Evolutionary conservation across 2,888 invertebrate genomes (phyloP).

Genomic region (Frankliniella intonsa): DNA sequence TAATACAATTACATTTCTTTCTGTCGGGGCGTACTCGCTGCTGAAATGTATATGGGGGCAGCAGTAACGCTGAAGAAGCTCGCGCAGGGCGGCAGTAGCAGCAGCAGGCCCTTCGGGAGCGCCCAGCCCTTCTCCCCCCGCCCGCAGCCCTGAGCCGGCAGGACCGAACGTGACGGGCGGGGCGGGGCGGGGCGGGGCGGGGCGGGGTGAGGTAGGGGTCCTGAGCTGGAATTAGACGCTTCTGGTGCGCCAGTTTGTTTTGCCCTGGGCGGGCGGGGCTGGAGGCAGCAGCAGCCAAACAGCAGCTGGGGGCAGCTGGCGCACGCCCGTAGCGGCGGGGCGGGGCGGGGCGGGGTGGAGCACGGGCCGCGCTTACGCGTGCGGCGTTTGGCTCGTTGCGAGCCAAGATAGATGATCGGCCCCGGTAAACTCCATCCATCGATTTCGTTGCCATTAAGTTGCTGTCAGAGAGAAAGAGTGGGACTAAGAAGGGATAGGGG

Average conservation of each 20-base stretch:
- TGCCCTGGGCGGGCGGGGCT: background rate
- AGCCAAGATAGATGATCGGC: slow-evolving; percentile 14
- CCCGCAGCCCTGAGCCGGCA: background rate
- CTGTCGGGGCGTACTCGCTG: too few species aligned
- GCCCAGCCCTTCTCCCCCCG: too few species aligned
- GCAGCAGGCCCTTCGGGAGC: too few species aligned
- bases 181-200: background rate
- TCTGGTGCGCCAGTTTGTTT: slow-evolving; percentile 12
- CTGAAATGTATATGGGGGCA: too few species aligned
- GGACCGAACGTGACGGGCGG: background rate
- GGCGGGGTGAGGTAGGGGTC: background rate
- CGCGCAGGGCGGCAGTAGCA: too few species aligned
- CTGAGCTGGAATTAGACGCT: background rate
- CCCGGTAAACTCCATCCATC: slow-evolving; percentile 5
- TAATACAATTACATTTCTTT: too few species aligned
- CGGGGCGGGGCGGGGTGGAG: background rate
- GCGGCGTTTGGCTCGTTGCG: background rate
- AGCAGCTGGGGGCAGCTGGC: slow-evolving; percentile 12
- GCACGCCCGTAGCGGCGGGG: background rate
- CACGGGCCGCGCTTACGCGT: background rate
- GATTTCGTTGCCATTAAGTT: background rate
- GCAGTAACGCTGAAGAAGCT: too few species aligned
- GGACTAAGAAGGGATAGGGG: background rate
- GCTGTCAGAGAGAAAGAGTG: background rate
- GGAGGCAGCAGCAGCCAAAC: background rate